These are phyloP conservation scores for Cephonodes hylas DNA, from an alignment of 2,888 invertebrate genomes.

Conservation along the genomic window DNA sequence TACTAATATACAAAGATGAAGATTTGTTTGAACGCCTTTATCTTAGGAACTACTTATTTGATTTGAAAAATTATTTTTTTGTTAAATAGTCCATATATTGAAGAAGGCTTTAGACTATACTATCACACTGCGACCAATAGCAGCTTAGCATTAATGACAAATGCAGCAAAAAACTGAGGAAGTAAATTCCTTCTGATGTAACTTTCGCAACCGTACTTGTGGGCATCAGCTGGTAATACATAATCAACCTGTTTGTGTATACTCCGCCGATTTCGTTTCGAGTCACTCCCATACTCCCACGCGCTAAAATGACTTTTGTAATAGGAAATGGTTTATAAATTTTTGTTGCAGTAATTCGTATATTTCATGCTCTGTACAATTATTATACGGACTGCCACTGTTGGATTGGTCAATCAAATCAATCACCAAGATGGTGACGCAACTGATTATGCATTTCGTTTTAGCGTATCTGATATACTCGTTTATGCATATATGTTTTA, in stretches of 20 bases:
- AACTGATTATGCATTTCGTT: not conserved
- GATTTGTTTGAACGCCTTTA: too few species aligned
- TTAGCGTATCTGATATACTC: not conserved
- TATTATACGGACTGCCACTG: not conserved
- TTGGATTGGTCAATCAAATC: not conserved
- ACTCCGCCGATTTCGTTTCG: slow-evolving; percentile 54
- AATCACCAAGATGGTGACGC: not conserved
- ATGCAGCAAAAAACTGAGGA: too few species aligned
- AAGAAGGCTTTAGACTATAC: too few species aligned
- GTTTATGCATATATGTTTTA: not conserved
- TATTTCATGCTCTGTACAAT: not conserved
- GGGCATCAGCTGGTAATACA: too few species aligned
- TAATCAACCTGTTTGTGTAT: slow-evolving; percentile 70
- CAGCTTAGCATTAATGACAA: too few species aligned
- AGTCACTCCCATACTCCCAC: slow-evolving; percentile 56
- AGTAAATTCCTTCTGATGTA: too few species aligned
- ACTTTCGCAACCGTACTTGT: too few species aligned
- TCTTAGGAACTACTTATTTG: too few species aligned
- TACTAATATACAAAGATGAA: too few species aligned
- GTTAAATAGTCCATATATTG: too few species aligned
- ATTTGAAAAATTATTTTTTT: too few species aligned
- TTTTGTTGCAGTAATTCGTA: not conserved
- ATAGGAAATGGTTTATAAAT: slow-evolving; percentile 10
- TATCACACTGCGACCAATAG: too few species aligned
- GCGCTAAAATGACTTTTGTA: slow-evolving; percentile 19